Percentiles rank a stretch among this genome's conserved stretches.
phyloP scores from a whole-genome alignment of 2,888 invertebrate genomes.

The Rhamnusium bicolor region DNA sequence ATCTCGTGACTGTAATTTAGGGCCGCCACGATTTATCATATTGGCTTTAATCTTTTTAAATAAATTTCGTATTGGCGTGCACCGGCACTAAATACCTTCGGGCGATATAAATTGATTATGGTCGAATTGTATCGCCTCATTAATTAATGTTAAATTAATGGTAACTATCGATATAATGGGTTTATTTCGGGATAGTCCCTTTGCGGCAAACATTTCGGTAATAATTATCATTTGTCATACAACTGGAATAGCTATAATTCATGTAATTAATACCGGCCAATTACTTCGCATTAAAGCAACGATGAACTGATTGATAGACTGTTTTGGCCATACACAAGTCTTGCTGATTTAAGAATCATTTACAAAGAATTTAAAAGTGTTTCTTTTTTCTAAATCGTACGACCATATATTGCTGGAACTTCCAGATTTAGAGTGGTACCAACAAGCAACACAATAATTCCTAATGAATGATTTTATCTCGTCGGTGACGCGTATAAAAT shows the following conservation, averaged over 20 bases:
- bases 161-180: constrained; percentile 41
- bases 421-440: no score
- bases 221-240: constrained; percentile 40
- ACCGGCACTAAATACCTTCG: constrained; percentile 12
- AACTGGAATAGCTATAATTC: constrained; percentile 38
- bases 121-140: constrained; percentile 32
- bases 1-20: neutral
- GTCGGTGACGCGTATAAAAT: no score
- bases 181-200: constrained; percentile 35
- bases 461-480: no score
- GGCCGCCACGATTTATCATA: neutral
- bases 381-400: no score
- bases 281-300: constrained; percentile 15
- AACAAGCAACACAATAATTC: no score
- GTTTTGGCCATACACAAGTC: neutral
- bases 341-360: neutral
- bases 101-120: constrained; percentile 36
- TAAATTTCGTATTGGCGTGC: neutral
- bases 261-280: constrained; percentile 33
- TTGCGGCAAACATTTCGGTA: constrained; percentile 43
- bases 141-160: constrained; percentile 40
- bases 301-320: neutral
- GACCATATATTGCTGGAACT: no score
- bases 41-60: neutral
- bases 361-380: no score